These are phyloP conservation scores for Eutrigla gurnardus DNA, from an alignment of 2,797 vertebrate species.

Conservation along the genomic window DNA sequence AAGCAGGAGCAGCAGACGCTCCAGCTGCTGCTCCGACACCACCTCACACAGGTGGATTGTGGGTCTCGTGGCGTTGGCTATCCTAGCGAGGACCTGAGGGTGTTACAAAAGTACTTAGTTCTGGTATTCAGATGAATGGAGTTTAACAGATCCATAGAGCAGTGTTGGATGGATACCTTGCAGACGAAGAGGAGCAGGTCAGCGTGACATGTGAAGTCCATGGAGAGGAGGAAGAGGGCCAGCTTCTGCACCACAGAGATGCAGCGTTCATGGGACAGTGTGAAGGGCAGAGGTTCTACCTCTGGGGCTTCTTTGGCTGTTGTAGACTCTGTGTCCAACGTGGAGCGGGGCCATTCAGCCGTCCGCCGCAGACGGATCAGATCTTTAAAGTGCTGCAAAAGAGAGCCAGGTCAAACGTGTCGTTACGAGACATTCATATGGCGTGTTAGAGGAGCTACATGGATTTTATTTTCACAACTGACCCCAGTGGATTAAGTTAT, in stretches of 20 bases:
- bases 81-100: slow-evolving; percentile 93
- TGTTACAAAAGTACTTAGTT: not conserved
- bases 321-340: slow-evolving; percentile 92
- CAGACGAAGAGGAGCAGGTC: slow-evolving; percentile 98
- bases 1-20: slow-evolving; percentile 94
- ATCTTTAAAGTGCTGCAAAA: slow-evolving; percentile 96
- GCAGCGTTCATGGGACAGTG: slow-evolving; percentile 96
- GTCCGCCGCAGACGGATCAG: slow-evolving; percentile 96
- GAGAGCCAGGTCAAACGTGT: not conserved
- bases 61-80: slow-evolving; percentile 96
- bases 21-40: slow-evolving; percentile 95
- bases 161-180: slow-evolving; percentile 85
- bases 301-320: slow-evolving; percentile 94
- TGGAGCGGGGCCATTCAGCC: slow-evolving; percentile 97
- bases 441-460: not conserved
- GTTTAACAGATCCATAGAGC: not conserved
- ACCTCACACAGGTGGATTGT: slow-evolving; percentile 98
- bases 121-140: no score
- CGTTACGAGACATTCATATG: not conserved
- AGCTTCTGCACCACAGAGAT: slow-evolving; percentile 98
- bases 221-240: slow-evolving; percentile 96
- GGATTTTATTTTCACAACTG: not conserved
- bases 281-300: slow-evolving; percentile 96
- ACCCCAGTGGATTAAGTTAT: not conserved
- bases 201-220: slow-evolving; percentile 99